Base-by-base conservation (phyloP, 2,888 invertebrate genomes). In the Mellilla xanthometata region DNA sequence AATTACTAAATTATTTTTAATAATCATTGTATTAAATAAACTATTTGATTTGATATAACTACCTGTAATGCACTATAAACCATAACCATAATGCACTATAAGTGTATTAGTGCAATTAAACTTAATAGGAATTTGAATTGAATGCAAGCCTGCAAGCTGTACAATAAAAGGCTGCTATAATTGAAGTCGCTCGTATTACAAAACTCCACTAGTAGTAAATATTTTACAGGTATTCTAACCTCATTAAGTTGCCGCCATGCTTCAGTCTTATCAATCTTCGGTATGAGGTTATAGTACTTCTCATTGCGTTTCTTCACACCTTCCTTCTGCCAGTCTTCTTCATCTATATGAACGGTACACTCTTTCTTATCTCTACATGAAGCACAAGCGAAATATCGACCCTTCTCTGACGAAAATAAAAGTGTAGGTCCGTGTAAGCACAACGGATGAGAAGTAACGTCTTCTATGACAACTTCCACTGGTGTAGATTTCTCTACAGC, bases 371-470 rank as follows among this genome's bases (percentile, higher is more conserved):
- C 94, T 42, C 97, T 92, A 72, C 95, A 95, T 0, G 96, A 95
- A 0, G 97, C 93, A 76, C 97, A 98, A 0, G 95, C 94, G 77
- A 91, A 97, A 80, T 93, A 97, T 55, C 90, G 86, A 26, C 90
- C 86, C 39, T 90, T 83, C 54, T 85, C 85, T 27, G 72, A 77
- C 11, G 92, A 91, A 87, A 96, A 96, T 39, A 95, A 76, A 44
- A 96, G 77, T 3, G 95, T 93, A 29, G 96, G 96, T 0, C 96
- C 95, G 66, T 96, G 96, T 11, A 92, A 78, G 64, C 96, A 96
- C 31, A 90, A 63, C 0, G 96, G 96, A 81, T 95, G 93, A 9
- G 83, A 80, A 15, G 87, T 81, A 23, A 93, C 80, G 62, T 93
- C 90, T 64, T 91, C 85, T 26, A 89, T 69, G 15, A 92, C 72